Percentiles rank a stretch among this genome's conserved stretches.
phyloP scores from a whole-genome alignment of 2,888 invertebrate species.

The Hypercompe scribonia region DNA sequence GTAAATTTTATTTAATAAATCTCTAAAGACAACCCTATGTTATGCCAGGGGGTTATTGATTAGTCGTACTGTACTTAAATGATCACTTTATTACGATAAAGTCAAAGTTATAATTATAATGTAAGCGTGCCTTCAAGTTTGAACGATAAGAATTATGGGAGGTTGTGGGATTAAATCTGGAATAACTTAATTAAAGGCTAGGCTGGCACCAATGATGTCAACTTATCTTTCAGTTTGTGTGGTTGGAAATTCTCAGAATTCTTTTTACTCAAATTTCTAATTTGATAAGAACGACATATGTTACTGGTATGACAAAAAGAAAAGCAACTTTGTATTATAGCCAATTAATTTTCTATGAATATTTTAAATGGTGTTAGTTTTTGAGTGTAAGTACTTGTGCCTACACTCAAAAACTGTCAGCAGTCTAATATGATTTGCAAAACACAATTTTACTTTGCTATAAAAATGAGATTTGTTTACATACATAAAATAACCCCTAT shows the following conservation, averaged over 20 bases:
- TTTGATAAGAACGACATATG: background rate
- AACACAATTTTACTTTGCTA: no score
- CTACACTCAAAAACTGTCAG: no score
- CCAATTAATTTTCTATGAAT: background rate
- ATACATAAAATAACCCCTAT: no score
- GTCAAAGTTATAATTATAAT: constrained; percentile 62
- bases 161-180: constrained; percentile 41
- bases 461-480: no score
- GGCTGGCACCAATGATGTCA: constrained; percentile 15
- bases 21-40: constrained; percentile 40
- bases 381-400: no score
- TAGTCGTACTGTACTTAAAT: constrained; percentile 65
- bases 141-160: constrained; percentile 45
- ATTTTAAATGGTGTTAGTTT: background rate
- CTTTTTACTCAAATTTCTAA: background rate
- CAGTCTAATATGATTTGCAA: no score
- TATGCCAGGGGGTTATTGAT: constrained; percentile 74
- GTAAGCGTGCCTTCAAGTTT: constrained; percentile 52
- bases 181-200: constrained; percentile 46
- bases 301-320: background rate
- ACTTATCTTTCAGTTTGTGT: background rate
- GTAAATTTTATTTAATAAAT: background rate
- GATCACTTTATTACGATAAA: constrained; percentile 64
- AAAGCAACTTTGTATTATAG: background rate
- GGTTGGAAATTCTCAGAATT: background rate